These are phyloP conservation scores for Anagyrus pseudococci DNA, from an alignment of 2,888 invertebrate species.

Conservation along the genomic window DNA sequence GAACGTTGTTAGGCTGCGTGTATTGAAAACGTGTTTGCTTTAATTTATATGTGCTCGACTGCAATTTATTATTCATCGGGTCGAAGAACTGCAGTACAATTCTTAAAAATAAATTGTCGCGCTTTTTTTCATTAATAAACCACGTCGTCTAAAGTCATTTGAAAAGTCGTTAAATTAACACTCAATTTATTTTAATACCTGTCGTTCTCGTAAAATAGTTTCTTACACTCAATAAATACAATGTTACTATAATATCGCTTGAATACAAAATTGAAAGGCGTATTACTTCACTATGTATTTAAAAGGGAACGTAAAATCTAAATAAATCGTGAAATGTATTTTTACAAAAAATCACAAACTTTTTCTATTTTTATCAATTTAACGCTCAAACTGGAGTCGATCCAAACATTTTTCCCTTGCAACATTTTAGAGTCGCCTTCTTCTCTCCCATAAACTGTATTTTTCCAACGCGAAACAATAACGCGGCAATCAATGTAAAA, in stretches of 20 bases:
- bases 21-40: slow-evolving; percentile 35
- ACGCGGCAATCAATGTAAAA: slow-evolving; percentile 26
- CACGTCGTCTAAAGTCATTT: neutral
- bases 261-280: no score
- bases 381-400: no score
- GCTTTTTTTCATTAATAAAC: slow-evolving; percentile 1
- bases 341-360: no score
- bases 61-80: slow-evolving; percentile 27
- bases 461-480: slow-evolving; percentile 1
- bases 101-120: slow-evolving; percentile 12
- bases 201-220: neutral
- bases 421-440: no score
- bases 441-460: no score
- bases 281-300: no score
- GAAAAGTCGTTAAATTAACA: slow-evolving; percentile 15
- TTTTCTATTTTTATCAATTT: no score
- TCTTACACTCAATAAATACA: no score
- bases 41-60: slow-evolving; percentile 33
- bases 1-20: slow-evolving; percentile 21
- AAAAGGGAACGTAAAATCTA: no score
- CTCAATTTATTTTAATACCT: neutral
- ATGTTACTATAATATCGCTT: no score
- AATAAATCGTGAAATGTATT: no score
- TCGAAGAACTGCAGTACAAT: slow-evolving; percentile 17
- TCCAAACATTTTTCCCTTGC: no score